Percentiles rank a stretch among this genome's conserved stretches.
Conservation (phyloP, 2,113 vertebrate species). For the Pipa parva region DNA sequence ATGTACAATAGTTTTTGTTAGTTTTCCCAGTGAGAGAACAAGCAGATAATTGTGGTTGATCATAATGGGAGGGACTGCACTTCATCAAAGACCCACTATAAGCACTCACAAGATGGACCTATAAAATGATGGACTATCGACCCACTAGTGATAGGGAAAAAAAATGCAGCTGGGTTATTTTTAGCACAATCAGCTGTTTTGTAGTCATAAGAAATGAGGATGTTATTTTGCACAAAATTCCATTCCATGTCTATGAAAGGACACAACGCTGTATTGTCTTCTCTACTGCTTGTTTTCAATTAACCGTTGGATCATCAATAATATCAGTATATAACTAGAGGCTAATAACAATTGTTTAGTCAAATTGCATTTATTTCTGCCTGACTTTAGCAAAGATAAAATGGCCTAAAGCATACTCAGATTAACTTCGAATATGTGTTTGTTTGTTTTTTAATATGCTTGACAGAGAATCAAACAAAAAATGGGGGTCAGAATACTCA, state of each 20-base stretch:
- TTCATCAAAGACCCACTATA: neutral
- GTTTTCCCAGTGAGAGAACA: conserved; percentile 11
- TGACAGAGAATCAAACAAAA: no score
- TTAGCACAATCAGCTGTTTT: conserved; percentile 17
- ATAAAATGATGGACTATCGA: conserved; percentile 17
- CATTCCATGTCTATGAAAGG: neutral
- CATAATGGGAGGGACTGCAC: neutral
- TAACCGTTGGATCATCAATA: neutral
- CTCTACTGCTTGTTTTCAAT: neutral
- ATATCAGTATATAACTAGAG: conserved; percentile 8
- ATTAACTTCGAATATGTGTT: neutral
- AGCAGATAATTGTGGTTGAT: conserved; percentile 15
- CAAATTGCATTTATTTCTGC: neutral
- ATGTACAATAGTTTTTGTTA: conserved; percentile 12
- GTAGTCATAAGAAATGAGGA: conserved; percentile 17
- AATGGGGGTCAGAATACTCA: no score
- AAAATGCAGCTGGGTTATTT: neutral
- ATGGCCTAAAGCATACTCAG: neutral
- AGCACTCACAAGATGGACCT: conserved; percentile 15
- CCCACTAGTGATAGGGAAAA: neutral
- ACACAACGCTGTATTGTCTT: neutral
- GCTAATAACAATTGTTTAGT: neutral
- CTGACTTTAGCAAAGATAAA: conserved; percentile 1
- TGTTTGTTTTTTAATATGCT: no score
- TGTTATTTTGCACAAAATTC: neutral